A percentile compares a stretch with the other conserved stretches of the same genome.
These are phyloP conservation scores for Planococcus citri DNA, from an alignment of 1,140 invertebrate genomes.

Conservation along the genomic window DNA sequence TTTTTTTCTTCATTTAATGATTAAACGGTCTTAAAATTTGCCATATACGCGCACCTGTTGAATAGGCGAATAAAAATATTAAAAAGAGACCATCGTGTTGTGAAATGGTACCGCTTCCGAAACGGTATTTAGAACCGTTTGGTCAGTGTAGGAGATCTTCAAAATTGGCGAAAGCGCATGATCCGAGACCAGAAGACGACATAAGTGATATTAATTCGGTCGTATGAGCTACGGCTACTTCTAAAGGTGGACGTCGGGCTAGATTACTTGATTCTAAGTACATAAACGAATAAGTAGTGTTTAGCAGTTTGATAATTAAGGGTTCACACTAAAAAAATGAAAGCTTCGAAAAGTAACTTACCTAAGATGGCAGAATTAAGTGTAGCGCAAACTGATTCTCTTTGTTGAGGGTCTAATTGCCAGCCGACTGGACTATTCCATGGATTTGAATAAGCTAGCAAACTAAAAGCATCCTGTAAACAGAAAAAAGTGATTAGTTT, in stretches of 20 bases:
- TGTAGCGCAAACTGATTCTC: conserved; percentile 86
- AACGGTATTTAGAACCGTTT: not conserved
- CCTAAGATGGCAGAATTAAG: conserved; percentile 95
- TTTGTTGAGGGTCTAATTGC: conserved; percentile 81
- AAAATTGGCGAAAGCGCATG: conserved; percentile 83
- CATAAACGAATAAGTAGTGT: conserved; percentile 15
- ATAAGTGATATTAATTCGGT: conserved; percentile 77
- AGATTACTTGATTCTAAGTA: conserved; percentile 72
- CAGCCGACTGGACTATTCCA: conserved; percentile 92
- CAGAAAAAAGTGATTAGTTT: not conserved
- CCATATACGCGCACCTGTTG: conserved; percentile 11
- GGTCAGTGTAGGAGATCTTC: conserved; percentile 44
- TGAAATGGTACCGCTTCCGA: not conserved
- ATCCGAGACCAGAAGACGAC: conserved; percentile 75
- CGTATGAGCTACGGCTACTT: conserved; percentile 80
- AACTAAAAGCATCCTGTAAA: conserved; percentile 85
- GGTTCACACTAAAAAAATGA: not conserved
- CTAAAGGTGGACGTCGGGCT: conserved; percentile 75
- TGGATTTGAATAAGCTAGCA: conserved; percentile 94
- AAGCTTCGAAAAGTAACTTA: conserved; percentile 33
- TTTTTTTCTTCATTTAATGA: not conserved
- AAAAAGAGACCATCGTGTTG: conserved; percentile 10
- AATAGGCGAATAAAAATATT: conserved; percentile 15
- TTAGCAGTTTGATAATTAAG: not conserved
- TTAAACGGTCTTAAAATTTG: conserved; percentile 4